Evolutionary conservation across 2,888 invertebrate species (phyloP).

Genomic region (Fissipunctia ypsillon): DNA sequence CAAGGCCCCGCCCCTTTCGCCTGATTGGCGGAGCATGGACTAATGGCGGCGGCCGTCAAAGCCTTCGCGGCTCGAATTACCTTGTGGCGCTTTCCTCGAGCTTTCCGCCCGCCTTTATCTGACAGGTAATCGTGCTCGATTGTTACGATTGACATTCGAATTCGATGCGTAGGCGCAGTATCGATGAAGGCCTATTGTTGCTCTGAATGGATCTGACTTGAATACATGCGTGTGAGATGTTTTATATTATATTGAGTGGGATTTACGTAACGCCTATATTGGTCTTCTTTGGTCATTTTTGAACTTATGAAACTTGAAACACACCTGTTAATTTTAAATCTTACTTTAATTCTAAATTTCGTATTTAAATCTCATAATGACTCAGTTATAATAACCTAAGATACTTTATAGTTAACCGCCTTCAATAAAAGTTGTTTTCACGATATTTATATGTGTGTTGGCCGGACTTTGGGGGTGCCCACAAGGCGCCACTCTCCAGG

Average conservation of each 20-base stretch:
- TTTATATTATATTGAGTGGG: slow-evolving; percentile 53
- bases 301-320: neutral
- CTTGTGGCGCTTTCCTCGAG: slow-evolving; percentile 77
- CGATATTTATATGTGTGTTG: slow-evolving; percentile 52
- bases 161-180: slow-evolving; percentile 83
- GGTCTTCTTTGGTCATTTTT: neutral
- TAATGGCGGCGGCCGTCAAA: slow-evolving; percentile 80
- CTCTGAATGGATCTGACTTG: slow-evolving; percentile 66
- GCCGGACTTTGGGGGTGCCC: slow-evolving; percentile 35
- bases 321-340: neutral
- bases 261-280: slow-evolving; percentile 47
- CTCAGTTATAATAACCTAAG: slow-evolving; percentile 33
- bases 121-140: slow-evolving; percentile 82
- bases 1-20: slow-evolving; percentile 78
- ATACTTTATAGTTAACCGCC: slow-evolving; percentile 41
- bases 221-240: slow-evolving; percentile 64
- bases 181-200: slow-evolving; percentile 79
- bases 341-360: neutral
- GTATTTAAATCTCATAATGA: neutral
- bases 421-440: slow-evolving; percentile 43
- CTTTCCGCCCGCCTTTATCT: slow-evolving; percentile 85
- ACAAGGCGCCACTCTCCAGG: slow-evolving; percentile 63
- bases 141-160: slow-evolving; percentile 79
- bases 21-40: slow-evolving; percentile 79
- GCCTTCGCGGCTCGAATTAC: slow-evolving; percentile 76